Conservation (phyloP, 2,113 vertebrate species). For the Brachypteracias leptosomus region DNA sequence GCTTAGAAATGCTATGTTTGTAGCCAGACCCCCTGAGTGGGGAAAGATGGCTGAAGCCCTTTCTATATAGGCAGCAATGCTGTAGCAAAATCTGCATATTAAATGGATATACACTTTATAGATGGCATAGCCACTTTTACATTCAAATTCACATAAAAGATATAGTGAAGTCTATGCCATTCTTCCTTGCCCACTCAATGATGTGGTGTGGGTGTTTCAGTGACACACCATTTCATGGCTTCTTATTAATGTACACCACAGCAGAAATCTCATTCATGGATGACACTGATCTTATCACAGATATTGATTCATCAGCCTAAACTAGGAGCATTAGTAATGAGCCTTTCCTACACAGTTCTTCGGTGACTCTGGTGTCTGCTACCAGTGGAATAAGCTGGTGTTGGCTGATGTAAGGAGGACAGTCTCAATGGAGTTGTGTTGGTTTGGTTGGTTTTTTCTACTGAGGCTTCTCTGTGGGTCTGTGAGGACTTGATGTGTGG, state of each 20-base stretch:
- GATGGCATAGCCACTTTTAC: not conserved
- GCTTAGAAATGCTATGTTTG: not conserved
- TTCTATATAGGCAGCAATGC: not conserved
- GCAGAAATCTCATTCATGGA: constrained; percentile 27
- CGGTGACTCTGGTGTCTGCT: not conserved
- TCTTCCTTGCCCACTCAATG: not conserved
- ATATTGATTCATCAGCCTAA: constrained; percentile 29
- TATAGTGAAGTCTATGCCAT: not conserved
- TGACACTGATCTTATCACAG: constrained; percentile 12
- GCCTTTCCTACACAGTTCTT: not conserved
- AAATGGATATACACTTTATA: not conserved
- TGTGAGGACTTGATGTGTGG: not conserved
- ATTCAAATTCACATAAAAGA: not conserved
- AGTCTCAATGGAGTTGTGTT: not conserved
- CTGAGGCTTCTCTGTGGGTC: not conserved
- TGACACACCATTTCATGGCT: not conserved
- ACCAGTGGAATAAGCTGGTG: not conserved
- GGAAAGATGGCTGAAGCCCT: not conserved
- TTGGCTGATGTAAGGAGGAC: not conserved
- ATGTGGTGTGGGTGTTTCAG: not conserved
- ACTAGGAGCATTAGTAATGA: not conserved
- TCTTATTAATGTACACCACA: not conserved
- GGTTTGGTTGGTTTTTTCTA: not conserved
- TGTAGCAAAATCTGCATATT: not conserved
- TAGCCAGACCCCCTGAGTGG: not conserved